Conservation (phyloP, 1,140 invertebrate species). For the Andricus grossulariae region DNA sequence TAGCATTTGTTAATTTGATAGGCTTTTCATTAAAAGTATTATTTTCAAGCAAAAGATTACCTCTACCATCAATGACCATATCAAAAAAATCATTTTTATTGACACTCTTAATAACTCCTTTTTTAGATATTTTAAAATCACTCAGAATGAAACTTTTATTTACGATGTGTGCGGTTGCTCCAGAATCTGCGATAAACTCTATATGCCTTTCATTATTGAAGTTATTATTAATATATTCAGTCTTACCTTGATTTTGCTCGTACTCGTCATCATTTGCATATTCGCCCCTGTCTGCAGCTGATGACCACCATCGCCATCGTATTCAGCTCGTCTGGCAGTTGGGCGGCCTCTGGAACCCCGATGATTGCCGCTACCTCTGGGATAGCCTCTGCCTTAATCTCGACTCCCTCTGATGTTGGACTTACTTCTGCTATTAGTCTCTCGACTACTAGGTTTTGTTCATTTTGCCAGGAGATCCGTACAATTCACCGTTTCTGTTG, state of each 20-base stretch:
- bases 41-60: slow-evolving; percentile 44
- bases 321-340: slow-evolving; percentile 42
- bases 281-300: not conserved
- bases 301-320: slow-evolving; percentile 33
- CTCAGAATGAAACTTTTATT: slow-evolving; percentile 42
- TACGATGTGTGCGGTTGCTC: slow-evolving; percentile 43
- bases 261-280: slow-evolving; percentile 29
- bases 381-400: slow-evolving; percentile 12
- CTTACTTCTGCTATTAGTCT: slow-evolving; percentile 18
- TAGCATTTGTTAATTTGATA: slow-evolving; percentile 51
- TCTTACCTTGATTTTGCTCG: slow-evolving; percentile 34
- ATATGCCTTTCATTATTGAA: slow-evolving; percentile 32
- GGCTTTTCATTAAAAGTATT: slow-evolving; percentile 11
- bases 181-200: slow-evolving; percentile 45
- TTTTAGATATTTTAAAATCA: slow-evolving; percentile 41
- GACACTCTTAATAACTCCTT: slow-evolving; percentile 43
- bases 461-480: slow-evolving; percentile 36
- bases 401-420: slow-evolving; percentile 36
- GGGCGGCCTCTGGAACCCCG: slow-evolving; percentile 32
- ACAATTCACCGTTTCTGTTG: slow-evolving; percentile 29
- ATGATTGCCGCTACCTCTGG: slow-evolving; percentile 40
- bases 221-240: slow-evolving; percentile 31
- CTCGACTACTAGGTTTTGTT: slow-evolving; percentile 32
- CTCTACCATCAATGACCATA: slow-evolving; percentile 44
- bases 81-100: slow-evolving; percentile 48